These are phyloP conservation scores for Apotomis capreana DNA, from an alignment of 2,888 invertebrate species.

Conservation along the genomic window DNA sequence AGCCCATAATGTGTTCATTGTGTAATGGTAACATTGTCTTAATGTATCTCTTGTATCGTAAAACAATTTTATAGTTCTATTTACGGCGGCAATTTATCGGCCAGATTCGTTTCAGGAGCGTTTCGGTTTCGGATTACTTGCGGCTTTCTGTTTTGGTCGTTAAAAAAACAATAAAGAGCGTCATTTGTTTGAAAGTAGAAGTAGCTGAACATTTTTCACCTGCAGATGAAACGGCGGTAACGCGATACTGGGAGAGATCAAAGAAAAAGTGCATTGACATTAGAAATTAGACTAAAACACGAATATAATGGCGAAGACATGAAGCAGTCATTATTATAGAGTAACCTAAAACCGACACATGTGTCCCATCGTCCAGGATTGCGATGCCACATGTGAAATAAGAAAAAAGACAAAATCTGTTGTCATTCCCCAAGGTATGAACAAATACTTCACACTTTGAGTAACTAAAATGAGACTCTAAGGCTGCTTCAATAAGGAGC, in stretches of 20 bases:
- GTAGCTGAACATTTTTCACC: slow-evolving; percentile 62
- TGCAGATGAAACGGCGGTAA: slow-evolving; percentile 57
- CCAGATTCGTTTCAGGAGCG: slow-evolving; percentile 77
- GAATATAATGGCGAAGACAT: slow-evolving; percentile 68
- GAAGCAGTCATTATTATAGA: slow-evolving; percentile 77
- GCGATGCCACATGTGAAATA: slow-evolving; percentile 82
- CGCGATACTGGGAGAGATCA: slow-evolving; percentile 70
- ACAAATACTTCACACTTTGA: slow-evolving; percentile 62
- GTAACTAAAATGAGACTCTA: slow-evolving; percentile 58
- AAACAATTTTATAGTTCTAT: slow-evolving; percentile 81
- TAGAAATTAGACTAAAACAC: slow-evolving; percentile 67
- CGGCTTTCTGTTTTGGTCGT: slow-evolving; percentile 58
- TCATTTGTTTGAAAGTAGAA: slow-evolving; percentile 51
- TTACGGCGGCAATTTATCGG: slow-evolving; percentile 78
- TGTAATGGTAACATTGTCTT: slow-evolving; percentile 80
- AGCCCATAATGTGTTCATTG: slow-evolving; percentile 80
- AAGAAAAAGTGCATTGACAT: slow-evolving; percentile 69
- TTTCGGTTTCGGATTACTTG: slow-evolving; percentile 69
- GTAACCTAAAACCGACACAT: slow-evolving; percentile 82
- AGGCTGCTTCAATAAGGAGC: slow-evolving; percentile 51
- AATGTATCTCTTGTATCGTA: slow-evolving; percentile 79
- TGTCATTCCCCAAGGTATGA: slow-evolving; percentile 81
- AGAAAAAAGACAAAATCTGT: slow-evolving; percentile 80
- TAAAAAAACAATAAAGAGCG: slow-evolving; percentile 49
- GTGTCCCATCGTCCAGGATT: slow-evolving; percentile 82